Conservation (phyloP, 2,888 invertebrate genomes). For the Minunthozetes semirufus region DNA sequence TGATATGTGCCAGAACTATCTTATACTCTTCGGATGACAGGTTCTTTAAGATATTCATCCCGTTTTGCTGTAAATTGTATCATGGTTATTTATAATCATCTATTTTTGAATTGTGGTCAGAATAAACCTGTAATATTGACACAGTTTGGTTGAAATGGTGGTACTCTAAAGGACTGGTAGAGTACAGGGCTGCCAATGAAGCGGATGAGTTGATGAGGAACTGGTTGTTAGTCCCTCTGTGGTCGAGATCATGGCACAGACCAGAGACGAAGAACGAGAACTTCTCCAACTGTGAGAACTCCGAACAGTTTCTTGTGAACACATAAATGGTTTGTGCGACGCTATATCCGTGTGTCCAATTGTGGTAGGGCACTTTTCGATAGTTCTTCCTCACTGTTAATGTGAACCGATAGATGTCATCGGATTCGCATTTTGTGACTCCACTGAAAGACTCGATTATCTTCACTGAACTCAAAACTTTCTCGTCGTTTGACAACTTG, state of each 20-base stretch:
- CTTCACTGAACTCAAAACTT: constrained; percentile 5
- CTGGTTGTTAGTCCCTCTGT: constrained; percentile 76
- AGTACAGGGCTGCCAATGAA: constrained; percentile 73
- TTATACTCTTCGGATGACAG: constrained; percentile 66
- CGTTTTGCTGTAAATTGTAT: constrained; percentile 65
- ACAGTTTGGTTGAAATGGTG: constrained; percentile 84
- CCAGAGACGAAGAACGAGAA: constrained; percentile 70
- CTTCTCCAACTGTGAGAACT: constrained; percentile 61
- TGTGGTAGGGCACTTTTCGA: constrained; percentile 73
- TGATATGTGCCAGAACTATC: constrained; percentile 62
- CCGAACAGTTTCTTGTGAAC: constrained; percentile 56
- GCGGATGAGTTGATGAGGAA: constrained; percentile 76
- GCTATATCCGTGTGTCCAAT: constrained; percentile 80
- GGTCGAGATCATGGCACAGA: constrained; percentile 77
- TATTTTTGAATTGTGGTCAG: too few relatives aligned
- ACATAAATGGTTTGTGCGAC: constrained; percentile 76
- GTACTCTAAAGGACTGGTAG: constrained; percentile 77
- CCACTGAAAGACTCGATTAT: not conserved
- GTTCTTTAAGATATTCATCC: constrained; percentile 74
- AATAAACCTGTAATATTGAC: constrained; percentile 63
- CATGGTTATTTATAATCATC: too few relatives aligned
- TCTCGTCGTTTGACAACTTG: not conserved
- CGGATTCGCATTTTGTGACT: not conserved
- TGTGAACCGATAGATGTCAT: constrained; percentile 51
- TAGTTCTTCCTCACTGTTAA: constrained; percentile 78